These are phyloP conservation scores for Probosciger aterrimus DNA, from an alignment of 2,113 vertebrate genomes.

Conservation along the genomic window DNA sequence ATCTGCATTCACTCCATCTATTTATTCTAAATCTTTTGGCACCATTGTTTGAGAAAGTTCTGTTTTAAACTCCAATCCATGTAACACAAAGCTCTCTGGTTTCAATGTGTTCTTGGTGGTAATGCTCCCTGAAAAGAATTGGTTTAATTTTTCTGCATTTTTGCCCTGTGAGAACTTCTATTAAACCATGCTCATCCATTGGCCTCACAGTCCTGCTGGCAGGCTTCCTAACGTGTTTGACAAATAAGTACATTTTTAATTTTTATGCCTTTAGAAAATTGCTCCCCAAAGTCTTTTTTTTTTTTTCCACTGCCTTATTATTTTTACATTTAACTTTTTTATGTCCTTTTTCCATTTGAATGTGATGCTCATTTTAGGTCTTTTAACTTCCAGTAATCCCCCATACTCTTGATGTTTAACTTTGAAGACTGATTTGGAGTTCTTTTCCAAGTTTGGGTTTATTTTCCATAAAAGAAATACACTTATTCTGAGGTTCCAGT, in stretches of 20 bases:
- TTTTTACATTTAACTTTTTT: conserved; percentile 14
- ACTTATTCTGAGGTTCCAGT: not conserved
- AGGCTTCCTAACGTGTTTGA: not conserved
- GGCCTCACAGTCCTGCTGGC: not conserved
- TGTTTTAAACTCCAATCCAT: not conserved
- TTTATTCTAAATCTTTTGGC: not conserved
- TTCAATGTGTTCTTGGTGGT: not conserved
- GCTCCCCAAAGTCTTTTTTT: not conserved
- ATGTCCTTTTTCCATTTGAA: not conserved
- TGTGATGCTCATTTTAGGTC: not conserved
- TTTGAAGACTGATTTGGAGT: not conserved
- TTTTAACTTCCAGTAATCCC: not conserved
- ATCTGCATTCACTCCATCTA: not conserved
- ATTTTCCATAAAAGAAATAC: not conserved
- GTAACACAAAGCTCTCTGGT: not conserved
- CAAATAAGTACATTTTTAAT: conserved; percentile 24
- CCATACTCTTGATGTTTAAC: not conserved
- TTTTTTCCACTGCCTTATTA: not conserved
- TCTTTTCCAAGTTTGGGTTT: not conserved
- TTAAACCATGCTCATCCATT: not conserved
- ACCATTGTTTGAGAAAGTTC: not conserved
- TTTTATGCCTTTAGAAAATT: conserved; percentile 15
- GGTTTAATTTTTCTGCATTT: conserved; percentile 24
- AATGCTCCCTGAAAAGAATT: not conserved
- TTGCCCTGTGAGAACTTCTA: not conserved